Evolutionary conservation across 1,140 invertebrate genomes (phyloP), one percentile per base, ranked within the genome.

Genomic region (Mactra quadrangularis): DNA sequence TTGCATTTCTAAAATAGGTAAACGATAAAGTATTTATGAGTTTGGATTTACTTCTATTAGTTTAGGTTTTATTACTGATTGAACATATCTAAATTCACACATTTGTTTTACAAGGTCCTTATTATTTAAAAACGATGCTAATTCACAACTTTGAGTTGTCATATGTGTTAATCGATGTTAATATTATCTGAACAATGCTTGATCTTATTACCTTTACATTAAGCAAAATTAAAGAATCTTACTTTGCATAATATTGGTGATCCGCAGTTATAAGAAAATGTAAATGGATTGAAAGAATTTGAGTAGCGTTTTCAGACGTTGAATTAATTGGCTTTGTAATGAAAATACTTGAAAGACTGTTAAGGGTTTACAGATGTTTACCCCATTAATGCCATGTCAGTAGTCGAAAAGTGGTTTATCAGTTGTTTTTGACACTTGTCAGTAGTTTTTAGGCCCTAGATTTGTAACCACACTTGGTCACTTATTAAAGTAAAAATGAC

Each of bases 301-400:
- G 75, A 11, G 75, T 78, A n/a, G 75, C 75, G 66, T 78, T 41
- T 19, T 33, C 27, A 53, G 75, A 64, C 1, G 75, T 50, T 33
- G 50, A 13, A 75, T 75, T 75, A 15, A 75, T 57, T 7, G 71
- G 71, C n/a, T 53, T 3, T 52, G 71, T 13, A 75, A 38, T 9
- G 71, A 57, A 19, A 57, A 1, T 3, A 75, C n/a, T 27, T 75
- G 15, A 50, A 27, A 62, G 11, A 62, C 2, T 27, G 29, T 47
- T 4, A 77, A 62, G 25, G 59, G 41, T 6, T 47, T 52, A 45
- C 64, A 4, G 19, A 64, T 29, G 22, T 25, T 33, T 53, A n/a
- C n/a, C n/a, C n/a, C n/a, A n/a, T n/a, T n/a, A n/a, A n/a, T n/a
- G n/a, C n/a, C n/a, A n/a, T n/a, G n/a, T n/a, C n/a, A n/a, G n/a